These are phyloP conservation scores for Nemotelus nigrinus DNA, from an alignment of 2,888 invertebrate genomes.

Conservation along the genomic window DNA sequence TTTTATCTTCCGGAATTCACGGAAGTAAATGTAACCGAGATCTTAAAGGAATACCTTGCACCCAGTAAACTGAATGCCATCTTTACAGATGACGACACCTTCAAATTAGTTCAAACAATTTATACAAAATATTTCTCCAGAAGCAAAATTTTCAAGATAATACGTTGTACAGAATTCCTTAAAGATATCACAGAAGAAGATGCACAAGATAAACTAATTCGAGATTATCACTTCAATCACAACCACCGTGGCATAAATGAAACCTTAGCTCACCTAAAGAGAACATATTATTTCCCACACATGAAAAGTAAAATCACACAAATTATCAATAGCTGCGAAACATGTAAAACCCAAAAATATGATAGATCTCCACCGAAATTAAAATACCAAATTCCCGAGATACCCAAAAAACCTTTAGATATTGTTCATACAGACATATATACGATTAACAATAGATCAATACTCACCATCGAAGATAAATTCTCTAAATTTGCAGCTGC, in stretches of 20 bases:
- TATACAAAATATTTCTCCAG: too few relatives aligned
- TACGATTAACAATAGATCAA: constrained; percentile 26
- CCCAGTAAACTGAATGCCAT: too few relatives aligned
- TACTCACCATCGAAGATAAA: constrained; percentile 34
- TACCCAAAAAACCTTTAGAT: constrained; percentile 40
- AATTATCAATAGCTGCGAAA: constrained; percentile 44
- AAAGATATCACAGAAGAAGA: too few relatives aligned
- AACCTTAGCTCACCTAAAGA: constrained; percentile 38
- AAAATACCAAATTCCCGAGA: constrained; percentile 41
- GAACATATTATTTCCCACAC: constrained; percentile 41
- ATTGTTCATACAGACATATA: constrained; percentile 35
- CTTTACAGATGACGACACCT: too few relatives aligned
- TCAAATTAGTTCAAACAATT: too few relatives aligned
- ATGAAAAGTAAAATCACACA: constrained; percentile 42
- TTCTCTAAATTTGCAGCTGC: constrained; percentile 40
- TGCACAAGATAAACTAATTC: too few relatives aligned
- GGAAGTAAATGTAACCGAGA: too few relatives aligned
- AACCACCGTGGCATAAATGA: constrained; percentile 41
- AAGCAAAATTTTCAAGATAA: too few relatives aligned
- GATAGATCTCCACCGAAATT: constrained; percentile 48
- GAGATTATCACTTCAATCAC: background rate
- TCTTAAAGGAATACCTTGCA: too few relatives aligned
- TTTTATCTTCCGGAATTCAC: too few relatives aligned
- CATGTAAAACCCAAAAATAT: constrained; percentile 37
- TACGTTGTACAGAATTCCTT: too few relatives aligned